Percentiles rank a stretch among this genome's conserved stretches.
Conservation (phyloP, 2,888 invertebrate species). For the Melipona beecheii region DNA sequence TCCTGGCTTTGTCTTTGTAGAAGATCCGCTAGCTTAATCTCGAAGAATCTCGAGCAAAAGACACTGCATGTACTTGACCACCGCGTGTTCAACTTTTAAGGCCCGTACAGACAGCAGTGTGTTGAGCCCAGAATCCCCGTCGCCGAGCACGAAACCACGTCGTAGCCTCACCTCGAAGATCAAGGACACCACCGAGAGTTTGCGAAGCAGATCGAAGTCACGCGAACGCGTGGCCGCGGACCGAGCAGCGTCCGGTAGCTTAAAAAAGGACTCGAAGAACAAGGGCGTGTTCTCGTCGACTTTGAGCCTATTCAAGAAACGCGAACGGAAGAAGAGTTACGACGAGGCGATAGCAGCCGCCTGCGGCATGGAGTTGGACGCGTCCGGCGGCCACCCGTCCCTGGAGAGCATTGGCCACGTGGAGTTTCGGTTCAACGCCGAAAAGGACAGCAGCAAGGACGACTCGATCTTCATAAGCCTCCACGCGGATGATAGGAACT, state of each 20-base stretch:
- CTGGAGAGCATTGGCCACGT: slow-evolving; percentile 79
- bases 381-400: slow-evolving; percentile 61
- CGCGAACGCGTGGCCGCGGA: slow-evolving; percentile 78
- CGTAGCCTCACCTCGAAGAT: slow-evolving; percentile 82
- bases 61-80: slow-evolving; percentile 45
- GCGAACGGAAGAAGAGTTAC: slow-evolving; percentile 80
- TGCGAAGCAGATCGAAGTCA: slow-evolving; percentile 82
- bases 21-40: slow-evolving; percentile 57
- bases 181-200: slow-evolving; percentile 83
- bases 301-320: slow-evolving; percentile 81
- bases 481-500: slow-evolving; percentile 76
- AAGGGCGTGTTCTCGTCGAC: slow-evolving; percentile 83
- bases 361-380: slow-evolving; percentile 44
- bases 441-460: slow-evolving; percentile 70
- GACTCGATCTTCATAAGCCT: slow-evolving; percentile 78
- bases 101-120: slow-evolving; percentile 78
- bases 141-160: slow-evolving; percentile 77
- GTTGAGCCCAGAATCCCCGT: slow-evolving; percentile 82
- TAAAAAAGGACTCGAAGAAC: slow-evolving; percentile 80
- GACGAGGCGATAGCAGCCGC: slow-evolving; percentile 72
- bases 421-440: slow-evolving; percentile 78
- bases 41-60: slow-evolving; percentile 39
- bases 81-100: slow-evolving; percentile 66
- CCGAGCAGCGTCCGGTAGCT: slow-evolving; percentile 64
- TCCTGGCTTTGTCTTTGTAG: slow-evolving; percentile 53